Conservation (phyloP, 2,113 vertebrate species). For the Halichoerus grypus region DNA sequence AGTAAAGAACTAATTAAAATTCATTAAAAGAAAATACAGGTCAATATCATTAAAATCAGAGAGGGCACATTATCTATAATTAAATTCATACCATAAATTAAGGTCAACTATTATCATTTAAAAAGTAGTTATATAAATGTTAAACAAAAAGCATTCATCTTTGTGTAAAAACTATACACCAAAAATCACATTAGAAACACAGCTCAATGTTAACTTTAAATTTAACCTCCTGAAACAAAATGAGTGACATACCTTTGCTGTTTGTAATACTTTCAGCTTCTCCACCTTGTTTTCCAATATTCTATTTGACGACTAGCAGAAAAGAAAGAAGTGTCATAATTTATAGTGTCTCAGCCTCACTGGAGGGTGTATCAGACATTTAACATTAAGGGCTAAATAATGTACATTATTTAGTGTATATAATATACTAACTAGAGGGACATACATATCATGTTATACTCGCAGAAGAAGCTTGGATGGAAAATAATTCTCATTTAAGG, state of each 20-base stretch:
- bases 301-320: not conserved
- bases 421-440: not conserved
- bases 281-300: not conserved
- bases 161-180: not conserved
- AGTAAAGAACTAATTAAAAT: not conserved
- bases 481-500: not conserved
- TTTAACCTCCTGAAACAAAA: slow-evolving; percentile 32
- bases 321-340: not conserved
- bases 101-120: not conserved
- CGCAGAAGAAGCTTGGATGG: not conserved
- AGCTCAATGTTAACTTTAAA: not conserved
- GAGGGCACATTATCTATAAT: not conserved
- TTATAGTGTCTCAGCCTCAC: slow-evolving; percentile 4
- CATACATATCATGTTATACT: not conserved
- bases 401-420: not conserved
- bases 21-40: not conserved
- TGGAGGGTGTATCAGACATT: not conserved
- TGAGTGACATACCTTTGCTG: not conserved
- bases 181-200: not conserved
- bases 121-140: not conserved
- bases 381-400: not conserved
- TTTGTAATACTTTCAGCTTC: not conserved
- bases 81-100: not conserved
- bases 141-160: slow-evolving; percentile 33
- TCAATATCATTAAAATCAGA: slow-evolving; percentile 12